Evolutionary conservation across 64 coral and sea anemone species (phyloP), one percentile per base, ranked within the genome.

Genomic region (Montipora capricornis): DNA sequence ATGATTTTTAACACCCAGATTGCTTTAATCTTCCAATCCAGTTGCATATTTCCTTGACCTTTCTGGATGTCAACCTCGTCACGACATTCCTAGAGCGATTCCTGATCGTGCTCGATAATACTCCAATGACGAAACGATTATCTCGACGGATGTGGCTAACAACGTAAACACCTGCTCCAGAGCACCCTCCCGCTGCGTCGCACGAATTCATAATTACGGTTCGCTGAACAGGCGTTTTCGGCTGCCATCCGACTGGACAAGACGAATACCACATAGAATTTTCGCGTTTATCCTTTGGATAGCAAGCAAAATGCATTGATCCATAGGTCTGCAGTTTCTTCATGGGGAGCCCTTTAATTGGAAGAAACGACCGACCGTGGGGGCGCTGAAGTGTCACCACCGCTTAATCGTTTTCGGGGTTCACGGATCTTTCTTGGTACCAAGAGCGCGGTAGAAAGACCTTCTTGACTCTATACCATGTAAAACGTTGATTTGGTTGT

Each of bases 221-320:
- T 71, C 66, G 66, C 45, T 70, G 68, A 10, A 45, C 7, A 64
- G 46, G 67, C 6, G 44, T 4, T 44, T 51, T 71, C 47, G 82
- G 82, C 82, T 20, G 24, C 82, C 82, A 86, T 6, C 82, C 82
- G 66, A 86, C 82, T 2, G 64, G 82, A 17, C 82, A 86, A 19
- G 82, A 73, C 64, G 82, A 86, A 50, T 86, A 86, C 82, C 82
- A 86, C 82, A 86, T 86, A 7, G 82, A 71, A 24, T 70, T 86
- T 71, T 70, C 64, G 2, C 16, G 82, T 49, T 86, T 86, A 17
- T 86, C 82, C 15, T 51, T 86, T 19, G 82, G 82, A 10, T 71
- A 86, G 82, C 82, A 86, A 9, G 82, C 62, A 49, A 86, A 86
- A 44, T 86, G 82, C 66, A 86, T 71, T 0, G 64, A 20, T 8